phyloP scores from a whole-genome alignment of 2,797 vertebrate species.

The Coregonus suidteri region DNA sequence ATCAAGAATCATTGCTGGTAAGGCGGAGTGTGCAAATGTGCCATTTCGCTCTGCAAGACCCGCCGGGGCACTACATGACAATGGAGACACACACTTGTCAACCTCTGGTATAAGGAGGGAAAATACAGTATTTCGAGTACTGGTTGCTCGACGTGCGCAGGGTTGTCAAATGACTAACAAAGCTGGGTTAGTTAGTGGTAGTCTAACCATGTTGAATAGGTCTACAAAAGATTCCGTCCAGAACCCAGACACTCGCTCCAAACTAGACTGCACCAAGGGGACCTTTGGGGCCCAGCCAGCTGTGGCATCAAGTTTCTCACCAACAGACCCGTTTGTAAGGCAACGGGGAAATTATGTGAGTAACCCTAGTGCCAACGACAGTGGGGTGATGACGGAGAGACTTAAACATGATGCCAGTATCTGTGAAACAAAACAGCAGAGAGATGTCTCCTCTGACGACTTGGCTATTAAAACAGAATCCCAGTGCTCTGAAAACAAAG shows the following conservation, averaged over 20 bases:
- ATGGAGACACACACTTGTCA: too few relatives aligned
- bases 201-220: constrained; percentile 15
- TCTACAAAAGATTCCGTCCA: constrained; percentile 18
- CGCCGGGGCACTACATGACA: too few relatives aligned
- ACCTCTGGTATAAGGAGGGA: too few relatives aligned
- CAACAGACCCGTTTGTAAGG: constrained; percentile 19
- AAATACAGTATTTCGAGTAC: too few relatives aligned
- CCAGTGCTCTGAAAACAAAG: constrained; percentile 47
- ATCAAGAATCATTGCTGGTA: constrained; percentile 35
- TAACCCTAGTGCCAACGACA: constrained; percentile 32
- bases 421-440: constrained; percentile 32
- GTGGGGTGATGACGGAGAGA: constrained; percentile 31
- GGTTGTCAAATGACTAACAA: background rate
- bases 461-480: constrained; percentile 65
- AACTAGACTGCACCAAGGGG: constrained; percentile 25
- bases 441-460: constrained; percentile 50
- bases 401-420: constrained; percentile 23
- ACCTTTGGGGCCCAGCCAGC: constrained; percentile 36
- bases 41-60: too few relatives aligned
- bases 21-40: background rate
- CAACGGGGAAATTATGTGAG: constrained; percentile 39
- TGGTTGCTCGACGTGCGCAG: too few relatives aligned
- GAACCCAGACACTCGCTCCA: constrained; percentile 23
- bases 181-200: constrained; percentile 21
- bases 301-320: constrained; percentile 19